These are phyloP conservation scores for Toxotes lorentzi DNA, from an alignment of 2,797 vertebrate genomes.

Conservation along the genomic window DNA sequence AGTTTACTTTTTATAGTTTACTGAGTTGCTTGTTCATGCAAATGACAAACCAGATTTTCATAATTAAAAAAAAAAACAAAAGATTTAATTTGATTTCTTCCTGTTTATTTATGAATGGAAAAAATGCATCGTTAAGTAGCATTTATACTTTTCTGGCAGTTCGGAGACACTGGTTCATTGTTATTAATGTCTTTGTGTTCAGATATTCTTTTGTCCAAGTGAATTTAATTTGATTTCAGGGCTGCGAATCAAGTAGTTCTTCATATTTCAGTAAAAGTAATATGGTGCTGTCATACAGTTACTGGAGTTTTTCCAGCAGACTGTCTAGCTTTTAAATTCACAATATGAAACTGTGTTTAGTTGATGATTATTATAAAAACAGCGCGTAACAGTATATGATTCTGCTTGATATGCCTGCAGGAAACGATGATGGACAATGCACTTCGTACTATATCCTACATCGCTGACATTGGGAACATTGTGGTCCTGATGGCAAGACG, in stretches of 20 bases:
- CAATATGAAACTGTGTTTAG: background rate
- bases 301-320: background rate
- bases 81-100: too few relatives aligned
- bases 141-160: too few relatives aligned
- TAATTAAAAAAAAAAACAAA: too few relatives aligned
- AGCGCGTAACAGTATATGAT: background rate
- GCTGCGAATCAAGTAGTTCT: too few relatives aligned
- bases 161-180: too few relatives aligned
- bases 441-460: conserved; percentile 97
- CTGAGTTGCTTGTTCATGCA: background rate
- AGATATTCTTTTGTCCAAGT: too few relatives aligned
- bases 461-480: conserved; percentile 98
- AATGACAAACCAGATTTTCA: background rate
- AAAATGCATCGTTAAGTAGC: too few relatives aligned
- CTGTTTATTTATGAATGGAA: too few relatives aligned
- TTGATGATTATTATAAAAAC: background rate
- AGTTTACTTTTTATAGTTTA: background rate
- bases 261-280: too few relatives aligned
- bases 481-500: conserved; percentile 98
- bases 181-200: too few relatives aligned
- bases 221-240: too few relatives aligned
- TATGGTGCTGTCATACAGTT: too few relatives aligned
- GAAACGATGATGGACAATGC: conserved; percentile 99
- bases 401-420: conserved; percentile 76
- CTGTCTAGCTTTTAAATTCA: conserved; percentile 1